Evolutionary conservation across 2,113 vertebrate species (phyloP).

Genomic region (Platichthys stellatus): DNA sequence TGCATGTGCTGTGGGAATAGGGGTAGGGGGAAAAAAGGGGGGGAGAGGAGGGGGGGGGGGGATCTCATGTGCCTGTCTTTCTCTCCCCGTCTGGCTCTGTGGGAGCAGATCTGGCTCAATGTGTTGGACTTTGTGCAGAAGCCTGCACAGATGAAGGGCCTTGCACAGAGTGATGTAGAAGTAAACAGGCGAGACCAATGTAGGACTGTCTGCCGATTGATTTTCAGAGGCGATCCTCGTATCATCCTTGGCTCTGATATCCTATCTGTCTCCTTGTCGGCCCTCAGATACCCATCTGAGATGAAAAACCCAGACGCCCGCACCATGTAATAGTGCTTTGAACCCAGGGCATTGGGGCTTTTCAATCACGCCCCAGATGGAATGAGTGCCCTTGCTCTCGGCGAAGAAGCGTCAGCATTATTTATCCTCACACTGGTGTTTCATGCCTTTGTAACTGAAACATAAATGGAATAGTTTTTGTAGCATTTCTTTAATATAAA

Average conservation of each 20-base stretch:
- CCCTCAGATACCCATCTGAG: constrained; percentile 71
- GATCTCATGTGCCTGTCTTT: background rate
- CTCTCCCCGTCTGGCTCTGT: background rate
- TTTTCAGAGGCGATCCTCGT: constrained; percentile 75
- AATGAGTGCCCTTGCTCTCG: constrained; percentile 69
- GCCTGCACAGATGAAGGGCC: constrained; percentile 55
- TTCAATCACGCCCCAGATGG: constrained; percentile 75
- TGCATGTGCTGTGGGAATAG: background rate
- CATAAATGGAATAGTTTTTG: constrained; percentile 51
- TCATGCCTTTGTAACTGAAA: constrained; percentile 57
- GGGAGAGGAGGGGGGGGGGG: background rate
- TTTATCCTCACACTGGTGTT: constrained; percentile 60
- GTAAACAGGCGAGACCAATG: constrained; percentile 65
- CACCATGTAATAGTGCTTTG: constrained; percentile 72
- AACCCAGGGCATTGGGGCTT: constrained; percentile 69
- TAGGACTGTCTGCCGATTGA: constrained; percentile 70
- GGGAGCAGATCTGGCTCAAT: constrained; percentile 33
- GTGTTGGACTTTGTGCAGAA: constrained; percentile 31
- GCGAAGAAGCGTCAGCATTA: constrained; percentile 58
- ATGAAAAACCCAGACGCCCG: constrained; percentile 72
- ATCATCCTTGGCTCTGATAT: constrained; percentile 77
- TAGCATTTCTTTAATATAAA: constrained; percentile 54
- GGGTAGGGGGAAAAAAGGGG: too few species aligned
- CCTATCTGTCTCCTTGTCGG: constrained; percentile 73
- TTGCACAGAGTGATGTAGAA: constrained; percentile 52